phyloP scores from a whole-genome alignment of 53 echinoderm and acorn worm genomes.

The Arbacia lixula region DNA sequence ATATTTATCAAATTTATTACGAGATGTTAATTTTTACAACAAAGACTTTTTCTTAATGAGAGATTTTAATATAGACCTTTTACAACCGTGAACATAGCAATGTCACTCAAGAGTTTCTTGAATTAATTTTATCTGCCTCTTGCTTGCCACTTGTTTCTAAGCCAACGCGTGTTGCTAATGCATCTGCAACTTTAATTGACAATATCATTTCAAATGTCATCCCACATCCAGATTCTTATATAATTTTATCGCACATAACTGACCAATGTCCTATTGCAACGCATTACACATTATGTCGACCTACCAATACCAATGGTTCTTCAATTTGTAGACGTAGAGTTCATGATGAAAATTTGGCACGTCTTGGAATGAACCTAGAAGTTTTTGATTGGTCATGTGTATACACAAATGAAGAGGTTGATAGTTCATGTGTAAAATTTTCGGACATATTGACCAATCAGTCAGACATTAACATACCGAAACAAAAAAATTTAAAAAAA shows the following conservation, averaged over 20 bases:
- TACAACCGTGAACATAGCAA: not conserved
- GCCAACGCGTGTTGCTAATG: not conserved
- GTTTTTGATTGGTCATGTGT: not conserved
- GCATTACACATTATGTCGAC: not conserved
- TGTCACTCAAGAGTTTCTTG: not conserved
- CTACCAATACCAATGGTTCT: not conserved
- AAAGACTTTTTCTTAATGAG: conserved; percentile 21
- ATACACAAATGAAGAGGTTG: not conserved
- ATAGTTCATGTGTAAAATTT: not conserved
- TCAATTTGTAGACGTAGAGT: not conserved
- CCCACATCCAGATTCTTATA: not conserved
- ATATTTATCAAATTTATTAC: not conserved
- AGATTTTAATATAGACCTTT: conserved; percentile 27
- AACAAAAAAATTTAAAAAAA: not conserved
- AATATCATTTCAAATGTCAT: not conserved
- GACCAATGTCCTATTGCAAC: not conserved
- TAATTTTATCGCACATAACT: not conserved
- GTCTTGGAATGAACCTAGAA: not conserved
- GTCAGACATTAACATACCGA: not conserved
- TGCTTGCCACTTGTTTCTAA: not conserved
- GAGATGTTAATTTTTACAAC: not conserved
- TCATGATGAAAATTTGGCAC: not conserved
- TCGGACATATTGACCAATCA: not conserved
- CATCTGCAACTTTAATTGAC: not conserved
- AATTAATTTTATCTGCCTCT: not conserved